A percentile compares a stretch with the other conserved stretches of the same genome.
These are phyloP conservation scores for Boloria euphrosyne DNA, from an alignment of 2,888 invertebrate genomes.

Conservation along the genomic window DNA sequence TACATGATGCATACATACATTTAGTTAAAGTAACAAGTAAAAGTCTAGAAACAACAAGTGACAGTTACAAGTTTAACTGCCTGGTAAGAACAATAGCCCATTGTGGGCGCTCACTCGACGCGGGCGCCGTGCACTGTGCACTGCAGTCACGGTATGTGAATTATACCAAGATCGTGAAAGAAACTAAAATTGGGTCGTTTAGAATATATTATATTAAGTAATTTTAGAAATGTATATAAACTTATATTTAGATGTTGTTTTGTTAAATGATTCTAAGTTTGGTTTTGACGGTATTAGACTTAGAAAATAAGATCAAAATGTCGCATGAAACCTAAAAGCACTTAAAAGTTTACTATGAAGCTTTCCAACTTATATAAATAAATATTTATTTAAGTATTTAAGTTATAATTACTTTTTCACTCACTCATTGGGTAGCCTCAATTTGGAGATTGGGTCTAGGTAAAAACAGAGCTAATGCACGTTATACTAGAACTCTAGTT, in stretches of 20 bases:
- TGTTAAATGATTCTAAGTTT: not conserved
- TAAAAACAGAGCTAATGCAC: too few species aligned
- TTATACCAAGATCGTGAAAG: constrained; percentile 3
- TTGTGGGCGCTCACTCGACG: constrained; percentile 25
- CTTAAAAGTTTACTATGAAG: too few species aligned
- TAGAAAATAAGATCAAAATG: not conserved
- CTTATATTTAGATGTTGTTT: too few species aligned
- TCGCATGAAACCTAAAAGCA: not conserved
- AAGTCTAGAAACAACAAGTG: constrained; percentile 29
- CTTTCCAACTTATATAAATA: too few species aligned
- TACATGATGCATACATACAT: too few species aligned
- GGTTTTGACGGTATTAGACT: not conserved
- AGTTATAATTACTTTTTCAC: too few species aligned
- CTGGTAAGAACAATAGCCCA: constrained; percentile 28
- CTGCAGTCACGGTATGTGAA: constrained; percentile 14
- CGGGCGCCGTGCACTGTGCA: constrained; percentile 8
- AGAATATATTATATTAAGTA: not conserved
- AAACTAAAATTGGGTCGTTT: not conserved
- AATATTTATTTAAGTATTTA: too few species aligned
- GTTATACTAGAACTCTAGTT: too few species aligned
- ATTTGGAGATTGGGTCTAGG: too few species aligned
- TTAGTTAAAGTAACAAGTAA: constrained; percentile 15
- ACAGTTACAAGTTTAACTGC: constrained; percentile 31
- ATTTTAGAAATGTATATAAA: too few species aligned
- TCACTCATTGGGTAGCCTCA: too few species aligned